Base-by-base conservation (phyloP, 2,888 invertebrate species). In the Oscheius sp. region DNA sequence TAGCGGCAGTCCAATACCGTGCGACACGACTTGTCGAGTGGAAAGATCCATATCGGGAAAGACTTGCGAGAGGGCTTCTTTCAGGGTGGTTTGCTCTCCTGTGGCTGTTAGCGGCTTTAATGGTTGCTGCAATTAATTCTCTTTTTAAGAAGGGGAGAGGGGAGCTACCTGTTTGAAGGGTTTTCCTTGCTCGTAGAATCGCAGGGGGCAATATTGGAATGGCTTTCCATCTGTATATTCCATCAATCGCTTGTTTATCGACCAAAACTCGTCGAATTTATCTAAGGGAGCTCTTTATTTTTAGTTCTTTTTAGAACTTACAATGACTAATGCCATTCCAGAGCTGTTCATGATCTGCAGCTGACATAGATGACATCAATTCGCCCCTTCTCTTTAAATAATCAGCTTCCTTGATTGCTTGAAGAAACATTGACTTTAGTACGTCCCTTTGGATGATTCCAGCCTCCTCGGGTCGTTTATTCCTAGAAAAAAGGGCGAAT, bases 191-290 rank as follows among this genome's bases (percentile, higher is more conserved):
- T 75, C 69, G 72, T 93, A 92, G 17, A 88, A 71, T 82, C 94
- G 91, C 76, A 95, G 91, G 65, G 96, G 95, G 89, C 96, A 93
- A 88, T 93, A 91, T 87, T 92, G 93, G 86, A 95, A 95, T 65
- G 91, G 90, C 82, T 93, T 93, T 3, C 74, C 91, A 75, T 90
- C 90, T 0, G 91, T 90, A 46, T 86, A 83, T 86, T 96, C 96
- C 96, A 97, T 97, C 65, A 98, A 89, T 86, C 94, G 92, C 80
- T 94, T 91, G 87, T 98, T 98, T 12, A 97, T 92, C 2, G 94
- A 92, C 97, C 97, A 98, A 88, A 98, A 98, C 88, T 96, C 96
- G 88, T 98, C 97, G 89, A 97, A 98, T 88, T 95, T 95, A 87
- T 96, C 93, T 93, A 88, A 53, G 90, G 90, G 73, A 75, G 65